Evolutionary conservation across 2,888 invertebrate species (phyloP), one percentile per base, ranked within the genome.

Genomic region (Strigamia maritima): DNA sequence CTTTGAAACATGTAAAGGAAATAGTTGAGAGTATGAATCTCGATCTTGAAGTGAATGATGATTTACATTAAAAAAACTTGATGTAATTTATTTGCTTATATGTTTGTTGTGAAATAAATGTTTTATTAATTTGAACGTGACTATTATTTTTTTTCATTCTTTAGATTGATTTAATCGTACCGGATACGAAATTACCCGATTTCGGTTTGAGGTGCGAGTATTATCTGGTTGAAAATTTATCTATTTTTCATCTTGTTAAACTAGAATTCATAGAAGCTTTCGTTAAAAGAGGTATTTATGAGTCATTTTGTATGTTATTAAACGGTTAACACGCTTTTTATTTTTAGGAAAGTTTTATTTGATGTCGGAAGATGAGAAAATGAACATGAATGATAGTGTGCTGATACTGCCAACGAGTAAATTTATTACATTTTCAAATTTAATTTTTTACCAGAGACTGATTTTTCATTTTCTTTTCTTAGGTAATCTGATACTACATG

Each of bases 41-140:
- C 7, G 76, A 76, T n/a, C 40, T 76, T 6, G 38, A 38, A 40
- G 38, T 76, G 28, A 76, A 76, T 76, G 76, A 76, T 22, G 76
- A 76, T 76, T 19, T 76, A 60, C 60, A 24, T 60, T 49, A 10
- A 35, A 35, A 35, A 35, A 49, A 28, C 22, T 3, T 14, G 16
- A 22, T 60, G 35, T 31, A 75, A 10, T 26, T 75, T 31, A 24
- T 75, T 28, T n/a, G n/a, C n/a, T n/a, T 28, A 2, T 70, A 24
- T 3, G 22, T 7, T 70, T 70, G 22, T 70, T 70, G 8, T 31
- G 31, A 31, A 31, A 31, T 31, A 31, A 31, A 31, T 31, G 28
- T 24, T 26, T 70, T 4, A 14, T 14, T 24, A n/a, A n/a, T 75
- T 22, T 75, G 22, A 6, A 31, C 12, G 10, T 24, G 26, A 31